Evolutionary conservation across 2,888 invertebrate genomes (phyloP), one percentile per base, ranked within the genome.

Genomic region (Neocrepidodera transversa): DNA sequence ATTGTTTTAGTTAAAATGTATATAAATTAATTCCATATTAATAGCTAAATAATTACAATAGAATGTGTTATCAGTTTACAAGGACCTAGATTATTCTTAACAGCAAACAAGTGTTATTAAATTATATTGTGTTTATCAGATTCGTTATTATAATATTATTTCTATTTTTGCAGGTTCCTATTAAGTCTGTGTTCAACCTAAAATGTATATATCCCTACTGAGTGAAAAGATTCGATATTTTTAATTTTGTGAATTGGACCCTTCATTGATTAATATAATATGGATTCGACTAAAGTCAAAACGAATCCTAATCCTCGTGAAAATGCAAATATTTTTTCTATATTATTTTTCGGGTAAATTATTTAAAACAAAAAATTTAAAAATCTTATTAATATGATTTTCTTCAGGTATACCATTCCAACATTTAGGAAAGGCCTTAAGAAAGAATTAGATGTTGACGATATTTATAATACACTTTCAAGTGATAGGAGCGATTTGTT

Each of bases 351-450:
- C 68, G 81, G 82, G 84, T 84, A 73, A 83, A 83, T 43, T 26
- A 38, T 28, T 2, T 16, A 38, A 30, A 49, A 10, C 2, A 30
- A 17, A 1, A 26, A 6, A 28, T 28, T 28, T n/a, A n/a, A n/a
- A n/a, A n/a, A n/a, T n/a, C n/a, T n/a, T n/a, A n/a, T n/a, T n/a
- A n/a, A n/a, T n/a, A n/a, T n/a, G n/a, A n/a, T n/a, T n/a, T n/a
- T 32, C 63, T 83, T 23, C 74, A 90, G 90, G 79, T 94, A 92
- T 87, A 88, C 91, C 56, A 81, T 91, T 71, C 88, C 87, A 6
- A 80, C 91, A 70, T 93, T 93, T 79, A 86, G 85, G 67, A 86
- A 86, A 73, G 94, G 93, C 0, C 86, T 86, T 70, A 84, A 82
- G 57, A 87, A 90, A 69, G 86, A 88, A 49, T 77, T 95, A 45